Evolutionary conservation across 2,113 vertebrate species (phyloP), one percentile per base, ranked within the genome.

Genomic region (Pyrgilauda ruficollis): DNA sequence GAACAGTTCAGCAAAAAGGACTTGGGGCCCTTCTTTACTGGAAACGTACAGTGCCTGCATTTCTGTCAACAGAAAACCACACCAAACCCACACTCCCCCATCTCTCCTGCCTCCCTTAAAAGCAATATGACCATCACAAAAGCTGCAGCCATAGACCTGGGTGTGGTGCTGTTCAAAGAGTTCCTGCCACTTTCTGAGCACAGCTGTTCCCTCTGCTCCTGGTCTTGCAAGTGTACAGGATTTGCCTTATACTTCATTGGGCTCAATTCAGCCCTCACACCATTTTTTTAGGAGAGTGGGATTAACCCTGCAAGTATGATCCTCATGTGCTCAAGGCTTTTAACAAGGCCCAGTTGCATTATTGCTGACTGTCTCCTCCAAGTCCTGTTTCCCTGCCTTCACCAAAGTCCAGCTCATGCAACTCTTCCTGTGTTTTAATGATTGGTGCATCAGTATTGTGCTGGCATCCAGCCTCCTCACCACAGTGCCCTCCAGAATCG

Each of bases 11-110:
- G 47, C n/a, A 43, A 27, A 70, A 92, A 74, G 23, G 59, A 27
- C 37, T 68, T 39, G 27, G 3, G 7, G 7, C 30, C 33, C 19
- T 69, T 73, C 82, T 69, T 46, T 5, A 0, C 18, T 6, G 30
- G 69, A 18, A 4, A 3, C 0, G 5, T 39, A 10, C 23, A n/a
- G 2, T 30, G 50, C 35, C 78, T 77, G 6, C 5, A 3, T 37
- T 92, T 86, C 58, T 55, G 39, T n/a, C 46, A 46, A 10, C 31
- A 37, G 35, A 68, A 82, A 76, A 8, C 31, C 31, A 58, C 63
- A 37, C 43, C 72, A 90, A 37, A 77, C 18, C 31, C 43, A 33
- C 22, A 13, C 23, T 58, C 15, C 30, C 11, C 62, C 27, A 6
- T 52, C 56, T 64, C 56, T 82, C 52, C 52, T 46, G 33, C 56